phyloP scores from a whole-genome alignment of 2,797 vertebrate genomes.

The Diplodus sargus region DNA sequence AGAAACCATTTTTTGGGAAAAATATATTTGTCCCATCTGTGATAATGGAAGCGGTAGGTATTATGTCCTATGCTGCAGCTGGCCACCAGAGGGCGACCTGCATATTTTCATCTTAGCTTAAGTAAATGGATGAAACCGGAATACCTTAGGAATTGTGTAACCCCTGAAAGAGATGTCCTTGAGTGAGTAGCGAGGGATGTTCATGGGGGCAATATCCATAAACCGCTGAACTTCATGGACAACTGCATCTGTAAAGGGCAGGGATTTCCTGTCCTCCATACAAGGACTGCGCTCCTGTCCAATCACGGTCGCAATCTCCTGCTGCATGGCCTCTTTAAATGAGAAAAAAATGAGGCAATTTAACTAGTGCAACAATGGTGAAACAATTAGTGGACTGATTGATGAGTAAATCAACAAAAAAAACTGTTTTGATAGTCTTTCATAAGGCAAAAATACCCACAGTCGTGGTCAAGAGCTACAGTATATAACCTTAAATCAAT shows the following conservation, averaged over 20 bases:
- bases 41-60: too few species aligned
- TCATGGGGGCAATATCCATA: slow-evolving; percentile 77
- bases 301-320: slow-evolving; percentile 81
- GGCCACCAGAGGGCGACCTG: too few species aligned
- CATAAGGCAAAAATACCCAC: too few species aligned
- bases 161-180: slow-evolving; percentile 79
- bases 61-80: too few species aligned
- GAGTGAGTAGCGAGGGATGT: slow-evolving; percentile 74
- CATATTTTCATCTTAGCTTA: too few species aligned
- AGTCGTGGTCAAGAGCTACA: too few species aligned
- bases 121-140: too few species aligned
- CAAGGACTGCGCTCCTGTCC: slow-evolving; percentile 61
- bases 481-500: too few species aligned
- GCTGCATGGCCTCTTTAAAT: slow-evolving; percentile 76
- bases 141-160: slow-evolving; percentile 75
- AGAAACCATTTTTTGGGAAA: too few species aligned
- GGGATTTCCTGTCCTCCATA: slow-evolving; percentile 80
- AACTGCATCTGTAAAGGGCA: slow-evolving; percentile 86
- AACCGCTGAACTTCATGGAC: slow-evolving; percentile 82
- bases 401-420: neutral
- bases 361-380: neutral
- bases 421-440: too few species aligned
- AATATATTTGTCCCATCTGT: too few species aligned
- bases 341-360: neutral
- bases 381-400: neutral